Percentiles rank a stretch among this genome's conserved stretches.
These are phyloP conservation scores for Cyprinodon tularosa DNA, from an alignment of 2,113 vertebrate species.

Conservation along the genomic window DNA sequence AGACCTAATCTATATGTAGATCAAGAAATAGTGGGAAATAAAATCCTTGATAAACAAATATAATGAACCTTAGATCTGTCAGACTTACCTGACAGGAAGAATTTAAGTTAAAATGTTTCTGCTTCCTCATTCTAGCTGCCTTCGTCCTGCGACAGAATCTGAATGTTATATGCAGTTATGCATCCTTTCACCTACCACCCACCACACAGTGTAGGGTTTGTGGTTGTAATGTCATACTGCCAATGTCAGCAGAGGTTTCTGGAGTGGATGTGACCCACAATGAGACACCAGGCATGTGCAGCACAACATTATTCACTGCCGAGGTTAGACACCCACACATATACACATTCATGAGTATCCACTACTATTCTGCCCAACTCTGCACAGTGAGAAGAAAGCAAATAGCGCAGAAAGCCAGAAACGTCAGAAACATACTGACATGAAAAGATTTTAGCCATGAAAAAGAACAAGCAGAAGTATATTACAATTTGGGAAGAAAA, in stretches of 20 bases:
- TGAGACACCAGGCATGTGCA: conserved; percentile 31
- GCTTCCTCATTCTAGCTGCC: not conserved
- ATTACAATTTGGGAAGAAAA: not conserved
- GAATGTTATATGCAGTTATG: conserved; percentile 7
- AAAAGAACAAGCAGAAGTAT: not conserved
- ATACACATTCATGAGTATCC: not conserved
- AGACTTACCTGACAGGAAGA: too few species aligned
- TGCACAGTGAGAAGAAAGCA: conserved; percentile 19
- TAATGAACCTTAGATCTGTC: too few species aligned
- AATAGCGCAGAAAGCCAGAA: not conserved
- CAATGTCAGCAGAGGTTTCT: conserved; percentile 31
- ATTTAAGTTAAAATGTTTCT: not conserved
- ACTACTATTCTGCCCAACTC: conserved; percentile 30
- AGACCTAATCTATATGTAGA: too few species aligned
- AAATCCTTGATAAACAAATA: too few species aligned
- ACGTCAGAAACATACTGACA: conserved; percentile 15
- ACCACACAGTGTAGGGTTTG: conserved; percentile 8
- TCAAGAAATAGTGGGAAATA: too few species aligned
- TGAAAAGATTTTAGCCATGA: not conserved
- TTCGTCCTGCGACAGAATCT: too few species aligned
- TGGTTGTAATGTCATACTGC: conserved; percentile 37
- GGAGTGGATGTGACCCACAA: conserved; percentile 39
- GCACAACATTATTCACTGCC: conserved; percentile 18
- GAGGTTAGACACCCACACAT: conserved; percentile 24
- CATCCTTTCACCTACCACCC: conserved; percentile 21